Evolutionary conservation across 2,797 vertebrate genomes (phyloP), one percentile per base, ranked within the genome.

Genomic region (Echiichthys vipera): DNA sequence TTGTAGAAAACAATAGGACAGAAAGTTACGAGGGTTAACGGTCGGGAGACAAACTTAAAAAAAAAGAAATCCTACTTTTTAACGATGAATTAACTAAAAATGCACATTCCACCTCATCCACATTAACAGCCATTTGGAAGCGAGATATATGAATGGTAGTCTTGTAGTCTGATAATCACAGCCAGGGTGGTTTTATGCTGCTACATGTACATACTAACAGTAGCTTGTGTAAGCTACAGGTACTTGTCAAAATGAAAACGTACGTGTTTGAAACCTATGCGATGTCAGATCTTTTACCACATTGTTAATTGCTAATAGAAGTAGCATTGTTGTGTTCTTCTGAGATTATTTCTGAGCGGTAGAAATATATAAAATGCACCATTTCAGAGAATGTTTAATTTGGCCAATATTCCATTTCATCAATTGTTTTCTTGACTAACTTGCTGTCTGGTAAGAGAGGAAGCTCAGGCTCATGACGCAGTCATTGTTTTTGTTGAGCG

Each of bases 61-160:
- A 71, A 54, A 39, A 55, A 36, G 45, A 42, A 25, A 64, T 84
- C 54, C 56, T 78, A 62, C 67, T 86, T 82, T 80, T 78, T 59
- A 63, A 72, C 50, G 70, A 74, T 54, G 74, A 54, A 62, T 77
- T 62, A 24, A 80, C 68, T 73, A 80, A 80, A 78, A 72, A 73
- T 74, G 75, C 89, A 90, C 82, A 89, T 91, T 91, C 89, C 91
- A 91, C 89, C 89, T 87, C 85, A 91, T 91, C 78, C 66, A 71
- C 80, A 90, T 85, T 25, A 30, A 90, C 85, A 84, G 88, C 81
- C 88, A 91, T 93, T 83, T 82, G 37, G 47, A 79, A 88, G 77
- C 45, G 58, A 88, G 78, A 79, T 65, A 69, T 79, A 50, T 77
- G 74, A 85, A 74, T 20, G 65, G 70, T 43, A 36, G 79, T 77